Evolutionary conservation across 1,140 invertebrate genomes (phyloP), one percentile per base, ranked within the genome.

Genomic region (Zelostemma sp.): DNA sequence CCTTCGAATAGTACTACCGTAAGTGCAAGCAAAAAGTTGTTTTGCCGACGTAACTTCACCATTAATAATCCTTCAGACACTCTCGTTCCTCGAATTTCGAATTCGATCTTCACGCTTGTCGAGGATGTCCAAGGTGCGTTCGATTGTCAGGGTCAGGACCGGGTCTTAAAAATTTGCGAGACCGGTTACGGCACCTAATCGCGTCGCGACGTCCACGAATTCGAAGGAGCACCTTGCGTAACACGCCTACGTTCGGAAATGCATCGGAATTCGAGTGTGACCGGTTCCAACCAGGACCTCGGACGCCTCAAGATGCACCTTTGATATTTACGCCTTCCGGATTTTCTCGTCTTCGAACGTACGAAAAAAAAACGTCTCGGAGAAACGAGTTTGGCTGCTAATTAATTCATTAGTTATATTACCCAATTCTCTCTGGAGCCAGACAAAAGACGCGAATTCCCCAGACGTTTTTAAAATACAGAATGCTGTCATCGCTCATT

Each of bases 291-390:
- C 2, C 9, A 9, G 35, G 14, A 41, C 40, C 14, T 14, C 28
- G 28, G 28, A 11, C 28, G 35, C 35, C 14, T 43, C 17, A 48
- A 12, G 18, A 17, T 16, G 50, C 45, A 68, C 65, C 61, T 72
- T 72, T 72, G 70, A 66, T 65, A 72, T 72, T 72, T 72, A 48
- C 61, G 64, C 28, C 55, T 67, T 72, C 69, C 69, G 69, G 64
- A 72, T 67, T 67, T 68, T 72, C 53, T 56, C 61, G 11, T 55
- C 33, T 31, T 16, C 54, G 17, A 33, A 56, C 58, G 60, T 58
- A 38, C 12, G 21, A 12, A 17, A 8, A 14, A 19, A 25, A 72
- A 64, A 66, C 59, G 62, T 66, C 49, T 58, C 51, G 40, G 19
- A 17, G 38, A 25, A 53, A 55, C 61, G 64, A 58, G 62, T 67